phyloP scores from a whole-genome alignment of 2,113 vertebrate genomes.

The Osmerus mordax region DNA sequence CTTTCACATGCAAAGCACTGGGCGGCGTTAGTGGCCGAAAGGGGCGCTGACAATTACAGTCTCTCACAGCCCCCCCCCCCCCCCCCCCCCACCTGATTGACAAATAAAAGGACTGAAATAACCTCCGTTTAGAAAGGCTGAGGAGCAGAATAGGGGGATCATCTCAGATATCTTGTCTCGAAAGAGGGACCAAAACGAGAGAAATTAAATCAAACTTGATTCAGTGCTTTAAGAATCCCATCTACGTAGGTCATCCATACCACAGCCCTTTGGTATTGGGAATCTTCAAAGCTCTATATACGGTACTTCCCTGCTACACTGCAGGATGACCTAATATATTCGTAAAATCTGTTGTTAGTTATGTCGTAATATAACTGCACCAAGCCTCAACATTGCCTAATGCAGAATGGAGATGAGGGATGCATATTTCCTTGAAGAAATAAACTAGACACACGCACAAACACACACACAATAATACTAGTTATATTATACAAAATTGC shows the following conservation, averaged over 20 bases:
- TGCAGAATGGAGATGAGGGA: no score
- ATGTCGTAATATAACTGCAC: no score
- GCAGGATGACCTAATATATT: no score
- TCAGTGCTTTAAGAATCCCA: constrained; percentile 58
- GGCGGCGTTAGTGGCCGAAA: constrained; percentile 45
- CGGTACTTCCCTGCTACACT: constrained; percentile 32
- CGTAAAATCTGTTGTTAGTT: no score
- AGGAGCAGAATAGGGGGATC: constrained; percentile 58
- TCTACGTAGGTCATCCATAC: constrained; percentile 44
- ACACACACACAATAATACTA: background rate
- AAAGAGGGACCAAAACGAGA: constrained; percentile 57
- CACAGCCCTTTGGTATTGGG: constrained; percentile 50
- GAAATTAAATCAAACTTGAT: constrained; percentile 60
- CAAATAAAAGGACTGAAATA: constrained; percentile 71
- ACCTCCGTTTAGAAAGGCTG: constrained; percentile 61
- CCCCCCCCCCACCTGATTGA: constrained; percentile 57
- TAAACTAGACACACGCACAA: background rate
- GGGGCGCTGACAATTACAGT: constrained; percentile 68
- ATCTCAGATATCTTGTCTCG: constrained; percentile 67
- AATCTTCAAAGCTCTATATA: constrained; percentile 42
- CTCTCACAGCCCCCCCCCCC: constrained; percentile 21
- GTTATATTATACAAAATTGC: background rate
- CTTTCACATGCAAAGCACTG: constrained; percentile 72
- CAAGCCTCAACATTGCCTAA: no score
- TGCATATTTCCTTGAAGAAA: no score